A percentile compares a stretch with the other conserved stretches of the same genome.
Evolutionary conservation across 1,140 invertebrate genomes (phyloP).

Genomic region (Lepidurus apus): DNA sequence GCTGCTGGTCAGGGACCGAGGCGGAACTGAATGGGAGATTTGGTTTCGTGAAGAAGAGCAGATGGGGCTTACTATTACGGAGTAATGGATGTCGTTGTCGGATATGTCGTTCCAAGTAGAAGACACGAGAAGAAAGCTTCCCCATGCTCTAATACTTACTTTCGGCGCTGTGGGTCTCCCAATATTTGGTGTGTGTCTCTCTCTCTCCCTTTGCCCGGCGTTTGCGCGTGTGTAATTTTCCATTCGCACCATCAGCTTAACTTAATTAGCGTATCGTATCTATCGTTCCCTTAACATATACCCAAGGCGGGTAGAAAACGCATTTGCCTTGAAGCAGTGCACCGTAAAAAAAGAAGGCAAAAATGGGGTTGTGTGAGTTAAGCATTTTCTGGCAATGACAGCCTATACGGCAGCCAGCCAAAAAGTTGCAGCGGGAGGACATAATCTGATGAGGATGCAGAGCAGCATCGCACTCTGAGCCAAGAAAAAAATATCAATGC

Average conservation of each 20-base stretch:
- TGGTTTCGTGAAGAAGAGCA: slow-evolving; percentile 14
- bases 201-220: neutral
- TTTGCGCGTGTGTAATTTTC: slow-evolving; percentile 1
- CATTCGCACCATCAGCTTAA: slow-evolving; percentile 14
- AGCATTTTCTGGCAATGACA: slow-evolving; percentile 21
- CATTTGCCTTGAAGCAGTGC: neutral
- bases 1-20: neutral
- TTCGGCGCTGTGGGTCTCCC: neutral
- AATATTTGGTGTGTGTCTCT: neutral
- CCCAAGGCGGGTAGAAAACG: neutral
- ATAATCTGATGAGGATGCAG: slow-evolving; percentile 21
- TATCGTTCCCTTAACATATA: neutral
- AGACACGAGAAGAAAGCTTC: neutral
- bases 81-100: neutral
- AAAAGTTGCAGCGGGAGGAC: neutral
- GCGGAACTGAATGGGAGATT: slow-evolving; percentile 10
- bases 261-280: neutral
- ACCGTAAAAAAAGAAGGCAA: slow-evolving; percentile 22
- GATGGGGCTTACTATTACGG: slow-evolving; percentile 13
- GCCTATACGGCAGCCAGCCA: slow-evolving; percentile 16
- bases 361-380: slow-evolving; percentile 6
- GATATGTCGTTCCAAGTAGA: slow-evolving; percentile 13
- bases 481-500: slow-evolving; percentile 22
- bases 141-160: neutral
- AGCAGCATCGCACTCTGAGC: neutral